phyloP scores from a whole-genome alignment of 2,113 vertebrate species.

The Silurus asotus region DNA sequence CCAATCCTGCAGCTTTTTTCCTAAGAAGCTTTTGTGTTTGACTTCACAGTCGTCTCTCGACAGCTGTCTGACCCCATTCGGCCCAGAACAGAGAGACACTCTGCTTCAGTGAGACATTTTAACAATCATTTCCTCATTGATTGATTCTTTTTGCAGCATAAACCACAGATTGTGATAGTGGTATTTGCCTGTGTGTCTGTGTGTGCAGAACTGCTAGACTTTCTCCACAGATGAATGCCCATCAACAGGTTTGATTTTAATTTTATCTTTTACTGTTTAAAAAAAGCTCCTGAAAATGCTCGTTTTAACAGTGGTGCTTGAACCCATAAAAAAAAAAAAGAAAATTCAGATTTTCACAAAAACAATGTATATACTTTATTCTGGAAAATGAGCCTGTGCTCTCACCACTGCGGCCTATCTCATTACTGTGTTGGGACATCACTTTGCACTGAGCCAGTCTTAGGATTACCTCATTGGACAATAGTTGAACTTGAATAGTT shows the following conservation, averaged over 20 bases:
- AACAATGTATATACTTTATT: too few relatives aligned
- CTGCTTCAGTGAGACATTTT: conserved; percentile 37
- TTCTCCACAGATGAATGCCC: conserved; percentile 55
- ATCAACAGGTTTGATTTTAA: conserved; percentile 71
- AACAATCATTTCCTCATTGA: neutral
- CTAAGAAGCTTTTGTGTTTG: conserved; percentile 16
- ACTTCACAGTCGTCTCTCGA: conserved; percentile 36
- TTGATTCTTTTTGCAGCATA: neutral
- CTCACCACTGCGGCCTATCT: too few relatives aligned
- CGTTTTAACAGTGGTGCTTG: neutral
- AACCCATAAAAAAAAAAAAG: too few relatives aligned
- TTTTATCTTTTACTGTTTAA: conserved; percentile 2
- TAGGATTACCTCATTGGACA: too few relatives aligned
- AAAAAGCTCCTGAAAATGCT: neutral
- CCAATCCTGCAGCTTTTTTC: neutral
- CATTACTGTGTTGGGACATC: too few relatives aligned
- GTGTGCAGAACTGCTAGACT: conserved; percentile 80
- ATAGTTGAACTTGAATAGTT: too few relatives aligned
- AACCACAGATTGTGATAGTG: neutral
- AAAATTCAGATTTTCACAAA: too few relatives aligned
- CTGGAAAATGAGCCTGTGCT: too few relatives aligned
- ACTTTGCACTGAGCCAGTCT: too few relatives aligned
- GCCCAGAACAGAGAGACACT: conserved; percentile 50
- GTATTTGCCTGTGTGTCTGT: conserved; percentile 40
- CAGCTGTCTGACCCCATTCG: conserved; percentile 50